phyloP scores from a whole-genome alignment of 2,888 invertebrate species.

The Theretra japonica region DNA sequence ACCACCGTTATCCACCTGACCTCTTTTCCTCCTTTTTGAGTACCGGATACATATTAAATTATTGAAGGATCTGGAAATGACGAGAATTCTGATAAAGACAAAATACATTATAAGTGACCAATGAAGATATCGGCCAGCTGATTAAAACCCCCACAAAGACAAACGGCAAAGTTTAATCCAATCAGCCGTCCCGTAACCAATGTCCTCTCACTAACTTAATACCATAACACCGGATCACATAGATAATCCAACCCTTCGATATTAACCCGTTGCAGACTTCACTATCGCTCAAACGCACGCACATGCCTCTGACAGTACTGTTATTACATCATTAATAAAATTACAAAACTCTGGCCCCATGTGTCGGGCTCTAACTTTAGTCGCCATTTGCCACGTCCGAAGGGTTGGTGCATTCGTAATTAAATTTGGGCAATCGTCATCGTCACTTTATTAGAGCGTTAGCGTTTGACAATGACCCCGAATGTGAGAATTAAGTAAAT shows the following conservation, averaged over 20 bases:
- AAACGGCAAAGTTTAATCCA: not conserved
- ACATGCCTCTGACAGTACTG: constrained; percentile 83
- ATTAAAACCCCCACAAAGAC: not conserved
- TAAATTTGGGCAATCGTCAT: constrained; percentile 81
- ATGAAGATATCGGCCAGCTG: too few relatives aligned
- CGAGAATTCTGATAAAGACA: too few relatives aligned
- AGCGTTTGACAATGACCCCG: constrained; percentile 71
- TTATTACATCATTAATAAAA: constrained; percentile 85
- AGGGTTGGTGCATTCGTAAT: constrained; percentile 71
- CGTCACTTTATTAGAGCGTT: constrained; percentile 69
- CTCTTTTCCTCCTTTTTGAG: too few relatives aligned
- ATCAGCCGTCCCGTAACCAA: constrained; percentile 9
- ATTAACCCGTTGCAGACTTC: constrained; percentile 81
- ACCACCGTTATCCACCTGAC: too few relatives aligned
- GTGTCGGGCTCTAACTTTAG: constrained; percentile 71
- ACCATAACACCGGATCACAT: constrained; percentile 61
- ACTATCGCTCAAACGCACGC: constrained; percentile 83
- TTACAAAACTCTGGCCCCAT: constrained; percentile 82
- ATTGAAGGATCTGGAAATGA: too few relatives aligned
- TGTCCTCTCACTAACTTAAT: constrained; percentile 40
- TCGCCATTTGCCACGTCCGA: constrained; percentile 60
- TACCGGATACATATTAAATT: too few relatives aligned
- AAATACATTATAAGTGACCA: too few relatives aligned
- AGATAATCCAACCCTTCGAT: constrained; percentile 75
- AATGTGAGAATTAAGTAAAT: constrained; percentile 75